Evolutionary conservation across 2,113 vertebrate genomes (phyloP), one percentile per base, ranked within the genome.

Genomic region (Papio anubis): DNA sequence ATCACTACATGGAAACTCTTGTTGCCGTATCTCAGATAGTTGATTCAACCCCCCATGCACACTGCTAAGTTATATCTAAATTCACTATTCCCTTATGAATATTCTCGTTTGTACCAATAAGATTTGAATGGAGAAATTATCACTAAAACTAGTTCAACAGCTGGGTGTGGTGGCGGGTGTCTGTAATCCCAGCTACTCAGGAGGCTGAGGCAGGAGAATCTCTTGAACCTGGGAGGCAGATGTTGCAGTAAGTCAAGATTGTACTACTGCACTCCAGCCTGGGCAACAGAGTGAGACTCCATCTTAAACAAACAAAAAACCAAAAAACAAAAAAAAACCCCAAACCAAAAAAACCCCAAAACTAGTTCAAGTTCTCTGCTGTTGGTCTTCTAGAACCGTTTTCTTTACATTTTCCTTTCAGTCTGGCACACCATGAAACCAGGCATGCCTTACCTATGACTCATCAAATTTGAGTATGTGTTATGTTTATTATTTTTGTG

Each of bases 321-420:
- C 5, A 6, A 14, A 30, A 64, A 30, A 6, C 2, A 6, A 14
- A 64, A 13, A 13, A 61, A 61, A 6, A 0, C 27, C 27, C 11
- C 1, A 61, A 55, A 55, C 17, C 17, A 2, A 55, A 55, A 55
- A 55, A 55, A 55, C 2, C 10, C 5, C 12, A 14, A 64, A 64
- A 64, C 5, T 35, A 17, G 16, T 45, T 52, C 45, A 35, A 21
- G 20, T 18, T 73, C 45, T 72, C 52, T 43, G 12, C 5, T 91
- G 27, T 80, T n/a, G 17, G 32, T 27, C 25, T 35, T 64, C 59
- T 13, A n/a, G 27, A 59, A 43, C 5, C 75, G 11, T 3, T 35
- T 66, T 78, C 23, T 81, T 89, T 50, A 78, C 4, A 23, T 92
- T 91, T 95, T 85, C 66, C 59, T 68, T 89, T 45, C 8, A 35